phyloP scores from a whole-genome alignment of 1,140 invertebrate species.

The Scaptomyza graminum region DNA sequence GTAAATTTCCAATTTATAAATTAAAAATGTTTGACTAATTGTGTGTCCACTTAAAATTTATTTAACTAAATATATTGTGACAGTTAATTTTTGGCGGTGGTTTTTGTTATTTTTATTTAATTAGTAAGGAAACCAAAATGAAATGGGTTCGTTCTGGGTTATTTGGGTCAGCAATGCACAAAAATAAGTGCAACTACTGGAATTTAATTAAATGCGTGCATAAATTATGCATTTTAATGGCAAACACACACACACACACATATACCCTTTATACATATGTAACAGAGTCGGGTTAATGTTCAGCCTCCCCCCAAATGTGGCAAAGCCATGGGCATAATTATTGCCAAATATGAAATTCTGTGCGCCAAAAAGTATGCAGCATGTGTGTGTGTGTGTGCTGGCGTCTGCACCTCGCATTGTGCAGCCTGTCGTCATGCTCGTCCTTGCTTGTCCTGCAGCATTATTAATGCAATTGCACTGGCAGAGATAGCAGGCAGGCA shows the following conservation, averaged over 20 bases:
- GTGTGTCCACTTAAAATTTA: conserved; percentile 46
- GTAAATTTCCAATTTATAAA: conserved; percentile 21
- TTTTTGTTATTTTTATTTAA: conserved; percentile 51
- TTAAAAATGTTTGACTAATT: conserved; percentile 60
- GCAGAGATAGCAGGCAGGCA: conserved; percentile 11
- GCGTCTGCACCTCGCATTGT: conserved; percentile 18
- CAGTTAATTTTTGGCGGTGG: conserved; percentile 52
- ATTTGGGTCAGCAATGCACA: conserved; percentile 61
- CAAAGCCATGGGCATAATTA: conserved; percentile 62
- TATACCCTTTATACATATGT: conserved; percentile 3
- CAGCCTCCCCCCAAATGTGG: conserved; percentile 1
- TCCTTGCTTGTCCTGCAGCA: conserved; percentile 35
- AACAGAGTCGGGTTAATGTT: conserved; percentile 29
- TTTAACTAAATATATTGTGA: conserved; percentile 54
- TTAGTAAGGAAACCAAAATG: conserved; percentile 46
- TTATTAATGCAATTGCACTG: conserved; percentile 69
- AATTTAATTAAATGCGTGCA: conserved; percentile 77
- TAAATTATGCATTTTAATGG: conserved; percentile 77
- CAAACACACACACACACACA: conserved; percentile 27
- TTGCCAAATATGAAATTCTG: conserved; percentile 73
- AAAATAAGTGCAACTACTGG: conserved; percentile 59
- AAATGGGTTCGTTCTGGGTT: conserved; percentile 21
- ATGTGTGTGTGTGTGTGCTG: conserved; percentile 17
- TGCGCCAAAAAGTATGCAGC: conserved; percentile 61
- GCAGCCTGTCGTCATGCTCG: conserved; percentile 28